phyloP scores from a whole-genome alignment of 2,113 vertebrate species.

The Oryzias melastigma region DNA sequence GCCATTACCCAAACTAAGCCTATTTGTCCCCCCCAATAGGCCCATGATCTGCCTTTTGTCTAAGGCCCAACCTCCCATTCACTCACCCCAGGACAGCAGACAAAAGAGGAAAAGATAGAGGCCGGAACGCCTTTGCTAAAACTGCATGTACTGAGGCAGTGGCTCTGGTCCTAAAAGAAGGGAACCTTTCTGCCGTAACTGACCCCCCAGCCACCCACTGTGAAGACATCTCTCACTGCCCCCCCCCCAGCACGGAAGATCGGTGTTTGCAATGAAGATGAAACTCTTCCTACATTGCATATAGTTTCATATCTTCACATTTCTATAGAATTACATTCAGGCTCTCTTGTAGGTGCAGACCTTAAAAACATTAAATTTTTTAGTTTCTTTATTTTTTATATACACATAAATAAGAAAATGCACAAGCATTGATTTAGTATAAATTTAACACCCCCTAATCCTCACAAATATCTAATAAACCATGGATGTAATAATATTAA shows the following conservation, averaged over 20 bases:
- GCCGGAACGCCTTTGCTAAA: constrained; percentile 70
- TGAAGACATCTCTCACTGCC: constrained; percentile 17
- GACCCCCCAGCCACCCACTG: constrained; percentile 14
- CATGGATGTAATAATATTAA: no score
- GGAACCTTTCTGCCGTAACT: constrained; percentile 31
- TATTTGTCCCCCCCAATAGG: constrained; percentile 75
- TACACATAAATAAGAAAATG: no score
- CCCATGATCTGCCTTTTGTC: constrained; percentile 79
- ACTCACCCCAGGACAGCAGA: constrained; percentile 65
- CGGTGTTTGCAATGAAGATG: constrained; percentile 11
- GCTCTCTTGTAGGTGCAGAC: no score
- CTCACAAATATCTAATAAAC: no score
- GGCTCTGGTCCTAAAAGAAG: constrained; percentile 53
- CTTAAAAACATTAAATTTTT: no score
- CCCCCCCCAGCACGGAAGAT: constrained; percentile 10
- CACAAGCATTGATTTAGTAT: no score
- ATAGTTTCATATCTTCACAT: no score
- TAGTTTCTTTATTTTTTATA: no score
- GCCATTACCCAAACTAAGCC: constrained; percentile 74
- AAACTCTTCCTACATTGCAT: background rate
- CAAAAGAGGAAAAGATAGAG: constrained; percentile 71
- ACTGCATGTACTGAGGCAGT: constrained; percentile 69
- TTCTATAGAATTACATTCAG: no score
- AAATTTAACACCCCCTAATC: no score
- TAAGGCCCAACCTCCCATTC: constrained; percentile 68